phyloP scores from a whole-genome alignment of 2,888 invertebrate species.

The Eupeodes luniger region DNA sequence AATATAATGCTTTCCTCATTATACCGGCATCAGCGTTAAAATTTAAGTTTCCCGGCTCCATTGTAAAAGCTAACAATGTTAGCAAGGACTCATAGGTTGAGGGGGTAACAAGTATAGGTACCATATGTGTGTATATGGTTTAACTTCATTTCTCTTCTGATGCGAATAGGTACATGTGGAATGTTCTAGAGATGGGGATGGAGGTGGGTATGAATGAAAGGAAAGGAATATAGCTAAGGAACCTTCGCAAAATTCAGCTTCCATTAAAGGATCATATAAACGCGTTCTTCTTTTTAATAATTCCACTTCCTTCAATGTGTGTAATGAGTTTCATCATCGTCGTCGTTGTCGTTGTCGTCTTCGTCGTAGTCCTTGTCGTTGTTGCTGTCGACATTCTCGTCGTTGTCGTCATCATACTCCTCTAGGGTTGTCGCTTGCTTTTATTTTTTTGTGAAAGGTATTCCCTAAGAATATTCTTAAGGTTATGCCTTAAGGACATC shows the following conservation, averaged over 20 bases:
- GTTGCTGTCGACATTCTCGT: slow-evolving; percentile 22
- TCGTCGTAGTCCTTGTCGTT: slow-evolving; percentile 18
- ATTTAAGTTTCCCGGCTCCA: slow-evolving; percentile 59
- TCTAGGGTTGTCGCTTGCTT: slow-evolving; percentile 26
- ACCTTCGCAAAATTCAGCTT: slow-evolving; percentile 41
- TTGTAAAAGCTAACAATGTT: slow-evolving; percentile 58
- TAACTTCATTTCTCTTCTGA: slow-evolving; percentile 4
- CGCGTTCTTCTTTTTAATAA: slow-evolving; percentile 66
- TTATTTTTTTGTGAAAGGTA: not conserved
- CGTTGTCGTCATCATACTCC: not conserved
- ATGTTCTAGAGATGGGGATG: too few species aligned
- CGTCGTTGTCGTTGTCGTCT: slow-evolving; percentile 15
- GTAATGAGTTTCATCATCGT: slow-evolving; percentile 66
- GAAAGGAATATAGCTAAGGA: not conserved
- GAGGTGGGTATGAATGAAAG: not conserved
- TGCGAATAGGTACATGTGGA: not conserved
- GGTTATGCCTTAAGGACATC: slow-evolving; percentile 73
- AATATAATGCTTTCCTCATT: slow-evolving; percentile 53
- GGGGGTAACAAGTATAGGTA: not conserved
- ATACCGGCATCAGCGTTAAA: slow-evolving; percentile 63
- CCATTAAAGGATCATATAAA: slow-evolving; percentile 50
- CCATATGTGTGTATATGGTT: slow-evolving; percentile 18
- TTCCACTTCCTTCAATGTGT: slow-evolving; percentile 64
- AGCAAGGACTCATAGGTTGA: not conserved
- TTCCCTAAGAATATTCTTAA: slow-evolving; percentile 63